Base-by-base conservation (phyloP, 1,140 invertebrate species). In the Temnothorax longispinosus region DNA sequence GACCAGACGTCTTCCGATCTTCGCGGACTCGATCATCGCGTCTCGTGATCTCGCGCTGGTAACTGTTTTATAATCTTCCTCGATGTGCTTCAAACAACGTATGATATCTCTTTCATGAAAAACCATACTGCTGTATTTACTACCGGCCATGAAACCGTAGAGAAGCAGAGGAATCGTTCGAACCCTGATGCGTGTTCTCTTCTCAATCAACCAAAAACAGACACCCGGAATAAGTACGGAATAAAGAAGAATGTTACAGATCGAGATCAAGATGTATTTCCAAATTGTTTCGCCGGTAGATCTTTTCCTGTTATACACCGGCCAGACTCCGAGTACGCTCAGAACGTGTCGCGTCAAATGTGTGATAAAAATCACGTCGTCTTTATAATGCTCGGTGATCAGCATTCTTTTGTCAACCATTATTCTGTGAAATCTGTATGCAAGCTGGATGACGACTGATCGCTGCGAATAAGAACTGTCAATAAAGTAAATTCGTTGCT, bases 81-180 rank as follows among this genome's bases (percentile, higher is more conserved):
- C 90, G 2, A 93, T 74, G 52, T 94, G 90, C 10, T 89, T 67
- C 13, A 94, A 75, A 60, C 93, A 93, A n/a, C 35, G 60, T 0
- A 76, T 85, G 67, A 94, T 93, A 3, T 93, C 88, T 0, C 38
- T n/a, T 3, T 86, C 86, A 7, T 81, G 82, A 0, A 87, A 74
- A 7, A 93, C 35, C 0, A 94, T 62, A n/a, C 71, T 91, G n/a
- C 58, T 78, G 47, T 93, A 93, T 72, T 81, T 94, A 21, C 87
- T 10, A 1, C 92, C 21, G 0, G 90, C 89, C 90, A 93, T 93
- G 0, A 92, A 35, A 32, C 84, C 82, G 38, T 92, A 93, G 50
- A 90, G 86, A 65, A 93, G 75, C 2, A 90, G 0, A 92, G 84
- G 64, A 86, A 92, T 32, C 89, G 62, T 75, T 69, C 90, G 1